phyloP scores from a whole-genome alignment of 2,113 vertebrate genomes.

The Mustelus asterias region DNA sequence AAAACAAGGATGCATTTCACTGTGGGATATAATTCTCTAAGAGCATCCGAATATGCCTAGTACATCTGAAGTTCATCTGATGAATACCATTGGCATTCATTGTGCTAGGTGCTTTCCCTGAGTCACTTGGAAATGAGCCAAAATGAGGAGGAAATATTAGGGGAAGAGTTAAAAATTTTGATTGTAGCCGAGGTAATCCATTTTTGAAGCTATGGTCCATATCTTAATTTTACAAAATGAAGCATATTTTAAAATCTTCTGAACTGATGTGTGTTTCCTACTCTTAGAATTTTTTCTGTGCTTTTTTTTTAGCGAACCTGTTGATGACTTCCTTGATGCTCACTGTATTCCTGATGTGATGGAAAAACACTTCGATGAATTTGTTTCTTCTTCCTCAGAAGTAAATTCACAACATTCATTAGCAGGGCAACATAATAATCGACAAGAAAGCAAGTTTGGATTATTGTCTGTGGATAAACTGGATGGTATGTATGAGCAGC shows the following conservation, averaged over 20 bases:
- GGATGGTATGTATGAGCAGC: slow-evolving; percentile 48
- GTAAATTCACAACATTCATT: slow-evolving; percentile 38
- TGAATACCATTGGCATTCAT: background rate
- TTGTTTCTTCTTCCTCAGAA: background rate
- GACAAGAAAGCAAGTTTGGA: slow-evolving; percentile 38
- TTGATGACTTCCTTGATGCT: slow-evolving; percentile 55
- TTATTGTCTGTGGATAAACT: slow-evolving; percentile 42
- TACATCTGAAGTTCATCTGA: background rate
- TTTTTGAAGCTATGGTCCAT: background rate
- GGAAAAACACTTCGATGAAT: slow-evolving; percentile 57
- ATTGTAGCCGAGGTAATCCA: background rate
- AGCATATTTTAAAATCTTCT: background rate
- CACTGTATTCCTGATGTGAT: slow-evolving; percentile 54
- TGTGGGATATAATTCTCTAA: background rate
- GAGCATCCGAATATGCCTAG: background rate
- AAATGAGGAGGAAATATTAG: background rate
- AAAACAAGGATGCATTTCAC: background rate
- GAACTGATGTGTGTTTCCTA: background rate
- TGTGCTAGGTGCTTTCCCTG: background rate
- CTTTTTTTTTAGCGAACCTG: slow-evolving; percentile 54
- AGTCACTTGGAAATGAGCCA: background rate
- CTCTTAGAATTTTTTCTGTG: background rate
- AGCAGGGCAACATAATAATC: background rate
- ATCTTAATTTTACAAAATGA: background rate
- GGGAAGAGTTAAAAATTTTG: background rate